Conservation (phyloP, 2,888 invertebrate genomes). For the Luffia ferchaultella region DNA sequence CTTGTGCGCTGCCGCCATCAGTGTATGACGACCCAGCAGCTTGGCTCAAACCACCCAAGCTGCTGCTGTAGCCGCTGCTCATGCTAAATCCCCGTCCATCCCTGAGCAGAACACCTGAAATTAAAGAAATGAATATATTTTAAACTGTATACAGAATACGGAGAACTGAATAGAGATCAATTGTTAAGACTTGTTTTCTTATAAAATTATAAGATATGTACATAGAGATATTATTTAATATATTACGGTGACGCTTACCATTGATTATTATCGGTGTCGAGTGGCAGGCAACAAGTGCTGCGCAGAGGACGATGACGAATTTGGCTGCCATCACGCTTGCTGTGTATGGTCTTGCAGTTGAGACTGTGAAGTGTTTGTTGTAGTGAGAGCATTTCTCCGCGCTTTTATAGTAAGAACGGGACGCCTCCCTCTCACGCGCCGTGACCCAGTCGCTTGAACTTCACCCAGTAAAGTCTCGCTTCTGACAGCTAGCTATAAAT, state of each 20-base stretch:
- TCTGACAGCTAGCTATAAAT: conserved; percentile 42
- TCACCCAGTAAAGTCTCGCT: conserved; percentile 40
- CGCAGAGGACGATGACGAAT: conserved; percentile 34
- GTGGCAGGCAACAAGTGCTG: conserved; percentile 38
- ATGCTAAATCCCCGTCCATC: conserved; percentile 38
- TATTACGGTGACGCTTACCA: no score
- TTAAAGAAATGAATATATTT: neutral
- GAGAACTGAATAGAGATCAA: no score
- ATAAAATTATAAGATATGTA: no score
- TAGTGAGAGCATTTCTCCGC: conserved; percentile 58
- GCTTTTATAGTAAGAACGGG: conserved; percentile 38
- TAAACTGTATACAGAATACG: no score
- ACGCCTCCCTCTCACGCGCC: neutral
- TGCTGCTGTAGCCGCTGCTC: conserved; percentile 33
- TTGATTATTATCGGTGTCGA: conserved; percentile 40
- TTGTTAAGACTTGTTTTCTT: no score
- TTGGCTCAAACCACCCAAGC: conserved; percentile 25
- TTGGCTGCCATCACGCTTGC: conserved; percentile 38
- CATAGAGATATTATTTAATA: no score
- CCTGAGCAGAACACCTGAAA: conserved; percentile 35
- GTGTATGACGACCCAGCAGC: conserved; percentile 34
- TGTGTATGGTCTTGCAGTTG: conserved; percentile 21
- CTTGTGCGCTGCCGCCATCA: conserved; percentile 26
- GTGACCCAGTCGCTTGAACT: conserved; percentile 43
- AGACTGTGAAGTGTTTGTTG: conserved; percentile 45